Base-by-base conservation (phyloP, 2,113 vertebrate species). In the Mellivora capensis region DNA sequence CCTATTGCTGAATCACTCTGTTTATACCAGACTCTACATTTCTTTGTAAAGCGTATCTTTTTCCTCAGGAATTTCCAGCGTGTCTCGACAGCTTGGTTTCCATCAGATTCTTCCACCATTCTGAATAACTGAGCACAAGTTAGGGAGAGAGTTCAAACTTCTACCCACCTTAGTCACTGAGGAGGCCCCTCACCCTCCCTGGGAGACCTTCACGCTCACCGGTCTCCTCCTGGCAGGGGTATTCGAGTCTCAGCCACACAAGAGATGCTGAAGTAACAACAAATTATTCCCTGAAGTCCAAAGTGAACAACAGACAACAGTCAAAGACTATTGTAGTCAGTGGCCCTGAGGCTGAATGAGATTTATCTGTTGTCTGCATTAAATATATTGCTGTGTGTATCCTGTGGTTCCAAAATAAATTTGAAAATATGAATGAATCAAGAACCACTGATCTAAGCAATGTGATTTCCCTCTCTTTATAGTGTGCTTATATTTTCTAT, bases 401-500 rank as follows among this genome's bases (percentile, higher is more conserved):
- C n/a, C 72, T 67, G 17, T 44, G 31, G 14, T 49, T 49, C 59
- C 37, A 79, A 72, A 52, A 72, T 76, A 44, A 85, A 77, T 69
- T 81, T 90, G 49, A 86, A 85, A 64, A 37, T 93, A n/a, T n/a
- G 27, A 94, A 82, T 82, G 31, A 91, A 64, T 59, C 83, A 89
- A 80, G n/a, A 87, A 69, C 31, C 27, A 72, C 29, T 71, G 27
- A n/a, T 80, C 27, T 82, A 59, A 96, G 25, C 54, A 67, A 37
- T 84, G 34, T 9, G 39, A 85, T 71, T 81, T 91, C 91, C 34
- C 61, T 77, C 14, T 90, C 29, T 77, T 54, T 64, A 17, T 49
- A 49, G 12, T 59, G 7, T 62, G 47, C 62, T 94, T 87, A 31
- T 86, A 9, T 88, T 76, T 80, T 74, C 71, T 84, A 57, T 91